Conservation (phyloP, 2,888 invertebrate species). For the Odontocolon sp. region DNA sequence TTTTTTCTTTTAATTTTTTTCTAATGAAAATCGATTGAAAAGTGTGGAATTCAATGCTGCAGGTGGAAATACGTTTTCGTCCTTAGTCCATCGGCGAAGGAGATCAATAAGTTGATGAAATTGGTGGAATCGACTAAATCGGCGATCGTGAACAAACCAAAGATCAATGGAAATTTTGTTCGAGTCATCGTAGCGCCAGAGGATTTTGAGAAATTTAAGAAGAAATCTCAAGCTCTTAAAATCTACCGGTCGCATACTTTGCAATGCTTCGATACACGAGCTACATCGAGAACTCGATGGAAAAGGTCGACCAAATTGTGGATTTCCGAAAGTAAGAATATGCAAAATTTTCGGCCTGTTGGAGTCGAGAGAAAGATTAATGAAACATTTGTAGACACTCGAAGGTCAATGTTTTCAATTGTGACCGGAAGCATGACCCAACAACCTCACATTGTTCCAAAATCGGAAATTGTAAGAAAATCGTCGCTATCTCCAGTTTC, state of each 20-base stretch:
- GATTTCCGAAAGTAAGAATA: not conserved
- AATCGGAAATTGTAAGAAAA: not conserved
- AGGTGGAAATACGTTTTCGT: slow-evolving; percentile 49
- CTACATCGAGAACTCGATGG: no score
- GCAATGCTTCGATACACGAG: slow-evolving; percentile 23
- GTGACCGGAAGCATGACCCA: no score
- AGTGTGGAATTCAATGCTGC: slow-evolving; percentile 5
- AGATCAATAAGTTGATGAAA: slow-evolving; percentile 22
- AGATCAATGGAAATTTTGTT: slow-evolving; percentile 13
- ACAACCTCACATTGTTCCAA: not conserved
- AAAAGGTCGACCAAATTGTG: not conserved
- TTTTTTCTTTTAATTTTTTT: not conserved
- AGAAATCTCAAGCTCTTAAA: slow-evolving; percentile 13
- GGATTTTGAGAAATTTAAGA: slow-evolving; percentile 43
- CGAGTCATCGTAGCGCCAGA: slow-evolving; percentile 29
- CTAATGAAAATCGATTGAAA: not conserved
- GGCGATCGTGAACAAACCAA: slow-evolving; percentile 23
- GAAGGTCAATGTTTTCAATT: no score
- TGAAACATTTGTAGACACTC: not conserved
- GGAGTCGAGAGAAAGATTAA: not conserved
- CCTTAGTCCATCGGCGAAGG: slow-evolving; percentile 30
- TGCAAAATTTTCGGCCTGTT: not conserved
- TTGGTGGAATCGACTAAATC: slow-evolving; percentile 30
- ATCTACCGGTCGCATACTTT: slow-evolving; percentile 33
- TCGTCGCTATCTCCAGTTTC: not conserved